Conservation (phyloP, 2,113 vertebrate genomes). For the Grallaria varia region DNA sequence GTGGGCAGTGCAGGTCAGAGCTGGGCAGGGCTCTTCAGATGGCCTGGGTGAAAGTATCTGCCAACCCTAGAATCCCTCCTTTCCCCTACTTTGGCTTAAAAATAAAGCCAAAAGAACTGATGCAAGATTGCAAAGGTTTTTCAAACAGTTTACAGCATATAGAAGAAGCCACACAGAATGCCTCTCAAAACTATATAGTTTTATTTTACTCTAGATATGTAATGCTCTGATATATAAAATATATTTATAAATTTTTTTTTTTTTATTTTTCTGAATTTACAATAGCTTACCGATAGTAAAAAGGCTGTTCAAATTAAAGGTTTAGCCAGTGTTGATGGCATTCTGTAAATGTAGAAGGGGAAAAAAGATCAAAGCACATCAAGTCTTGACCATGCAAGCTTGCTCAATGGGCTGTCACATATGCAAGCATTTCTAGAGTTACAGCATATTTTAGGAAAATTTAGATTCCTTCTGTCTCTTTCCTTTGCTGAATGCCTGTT, state of each 20-base stretch:
- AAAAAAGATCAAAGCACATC: constrained; percentile 53
- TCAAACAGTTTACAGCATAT: constrained; percentile 38
- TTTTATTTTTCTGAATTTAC: constrained; percentile 69
- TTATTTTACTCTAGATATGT: constrained; percentile 58
- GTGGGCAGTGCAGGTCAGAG: neutral
- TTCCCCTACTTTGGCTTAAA: constrained; percentile 57
- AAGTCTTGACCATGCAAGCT: constrained; percentile 33
- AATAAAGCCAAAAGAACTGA: constrained; percentile 66
- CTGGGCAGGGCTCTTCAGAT: neutral
- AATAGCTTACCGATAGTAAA: constrained; percentile 60
- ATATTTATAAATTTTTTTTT: constrained; percentile 74
- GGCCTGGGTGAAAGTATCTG: neutral
- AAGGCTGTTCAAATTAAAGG: constrained; percentile 43
- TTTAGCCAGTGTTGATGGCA: neutral
- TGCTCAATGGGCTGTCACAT: neutral
- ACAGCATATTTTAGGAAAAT: neutral
- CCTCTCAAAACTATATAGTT: constrained; percentile 60
- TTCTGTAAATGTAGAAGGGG: constrained; percentile 42
- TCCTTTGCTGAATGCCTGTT: neutral
- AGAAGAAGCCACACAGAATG: constrained; percentile 63
- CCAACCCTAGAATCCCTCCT: constrained; percentile 7
- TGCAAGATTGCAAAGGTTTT: constrained; percentile 30
- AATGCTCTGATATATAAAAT: constrained; percentile 77
- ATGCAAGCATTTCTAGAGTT: constrained; percentile 15
- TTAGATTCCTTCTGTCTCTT: constrained; percentile 22